Conservation (phyloP, 92 coral and sea anemone species). For the Epizoanthus ramosus region DNA sequence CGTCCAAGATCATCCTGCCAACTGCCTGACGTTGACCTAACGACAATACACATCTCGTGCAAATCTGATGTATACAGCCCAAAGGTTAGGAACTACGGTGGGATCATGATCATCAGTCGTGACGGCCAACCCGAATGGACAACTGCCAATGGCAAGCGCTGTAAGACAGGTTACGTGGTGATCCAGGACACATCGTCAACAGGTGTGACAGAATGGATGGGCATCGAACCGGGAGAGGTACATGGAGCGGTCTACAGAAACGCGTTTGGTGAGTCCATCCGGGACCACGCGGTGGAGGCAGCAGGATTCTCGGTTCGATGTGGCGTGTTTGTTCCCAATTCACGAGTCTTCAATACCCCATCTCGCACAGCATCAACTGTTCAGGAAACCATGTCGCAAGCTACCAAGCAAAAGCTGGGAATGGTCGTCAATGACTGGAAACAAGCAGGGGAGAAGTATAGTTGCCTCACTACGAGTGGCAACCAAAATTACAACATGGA, state of each 20-base stretch:
- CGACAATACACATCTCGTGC: slow-evolving; percentile 53
- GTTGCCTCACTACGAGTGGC: too few relatives aligned
- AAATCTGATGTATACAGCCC: slow-evolving; percentile 38
- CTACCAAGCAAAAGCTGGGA: too few relatives aligned
- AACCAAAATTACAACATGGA: too few relatives aligned
- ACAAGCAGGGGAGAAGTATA: too few relatives aligned
- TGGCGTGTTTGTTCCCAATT: background rate
- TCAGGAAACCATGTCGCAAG: too few relatives aligned
- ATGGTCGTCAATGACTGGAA: too few relatives aligned
- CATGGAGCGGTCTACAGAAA: slow-evolving; percentile 43
- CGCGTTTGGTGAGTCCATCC: slow-evolving; percentile 37
- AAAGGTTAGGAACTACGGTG: slow-evolving; percentile 36
- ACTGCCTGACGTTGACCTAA: background rate
- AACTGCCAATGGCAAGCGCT: slow-evolving; percentile 52
- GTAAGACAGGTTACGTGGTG: slow-evolving; percentile 53
- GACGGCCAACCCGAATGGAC: slow-evolving; percentile 47
- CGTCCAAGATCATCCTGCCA: too few relatives aligned
- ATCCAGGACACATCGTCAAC: slow-evolving; percentile 35
- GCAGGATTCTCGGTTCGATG: slow-evolving; percentile 32
- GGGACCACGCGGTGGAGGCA: slow-evolving; percentile 1
- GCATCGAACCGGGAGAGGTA: slow-evolving; percentile 14
- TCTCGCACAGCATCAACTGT: too few relatives aligned
- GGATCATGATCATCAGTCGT: slow-evolving; percentile 42
- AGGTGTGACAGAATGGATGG: slow-evolving; percentile 32
- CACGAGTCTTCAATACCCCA: too few relatives aligned